These are phyloP conservation scores for Euphydryas editha DNA, from an alignment of 2,888 invertebrate genomes.

Conservation along the genomic window DNA sequence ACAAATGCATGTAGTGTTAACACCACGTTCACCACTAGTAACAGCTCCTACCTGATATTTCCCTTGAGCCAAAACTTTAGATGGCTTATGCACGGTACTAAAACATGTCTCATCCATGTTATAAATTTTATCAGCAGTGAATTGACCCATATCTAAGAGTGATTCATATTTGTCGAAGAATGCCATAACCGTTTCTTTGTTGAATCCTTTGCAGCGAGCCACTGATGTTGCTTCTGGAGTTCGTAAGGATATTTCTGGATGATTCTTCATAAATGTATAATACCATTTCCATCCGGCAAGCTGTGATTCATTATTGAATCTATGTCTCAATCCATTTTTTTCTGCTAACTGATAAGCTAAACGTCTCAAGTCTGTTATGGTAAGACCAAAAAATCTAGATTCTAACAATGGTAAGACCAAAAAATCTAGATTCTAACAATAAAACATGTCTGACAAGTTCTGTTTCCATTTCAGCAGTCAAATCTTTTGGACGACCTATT, in stretches of 20 bases:
- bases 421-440: too few species aligned
- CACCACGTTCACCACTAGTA: slow-evolving; percentile 41
- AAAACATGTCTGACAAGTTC: not conserved
- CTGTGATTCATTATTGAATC: not conserved
- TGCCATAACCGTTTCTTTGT: slow-evolving; percentile 35
- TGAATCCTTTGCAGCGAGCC: slow-evolving; percentile 29
- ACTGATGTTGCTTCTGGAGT: slow-evolving; percentile 32
- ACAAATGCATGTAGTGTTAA: slow-evolving; percentile 35
- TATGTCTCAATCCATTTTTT: not conserved
- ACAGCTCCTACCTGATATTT: slow-evolving; percentile 39
- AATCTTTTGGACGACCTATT: not conserved
- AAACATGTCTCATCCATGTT: slow-evolving; percentile 41
- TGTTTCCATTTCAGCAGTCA: not conserved
- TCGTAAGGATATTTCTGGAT: not conserved
- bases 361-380: not conserved
- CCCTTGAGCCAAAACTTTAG: slow-evolving; percentile 41
- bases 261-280: not conserved
- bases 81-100: slow-evolving; percentile 38
- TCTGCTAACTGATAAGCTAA: not conserved
- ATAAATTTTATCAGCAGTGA: slow-evolving; percentile 41
- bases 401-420: not conserved
- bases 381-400: slow-evolving; percentile 13
- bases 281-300: not conserved
- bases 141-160: slow-evolving; percentile 35
- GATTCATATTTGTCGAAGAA: slow-evolving; percentile 37